A percentile compares a stretch with the other conserved stretches of the same genome.
phyloP scores from a whole-genome alignment of 2,888 invertebrate genomes.

The Euplexia lucipara region DNA sequence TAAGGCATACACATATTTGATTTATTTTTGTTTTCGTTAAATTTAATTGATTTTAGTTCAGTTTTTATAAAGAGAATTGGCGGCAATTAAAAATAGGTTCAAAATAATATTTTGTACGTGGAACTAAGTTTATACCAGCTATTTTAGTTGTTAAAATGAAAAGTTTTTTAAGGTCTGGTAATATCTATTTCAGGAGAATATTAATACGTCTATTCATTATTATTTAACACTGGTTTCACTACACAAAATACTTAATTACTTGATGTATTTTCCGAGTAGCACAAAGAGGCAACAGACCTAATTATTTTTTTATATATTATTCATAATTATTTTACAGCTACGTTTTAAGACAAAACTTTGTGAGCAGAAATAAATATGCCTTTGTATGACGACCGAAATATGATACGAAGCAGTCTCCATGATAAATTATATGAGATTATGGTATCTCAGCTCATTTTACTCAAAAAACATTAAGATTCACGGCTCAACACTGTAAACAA shows the following conservation, averaged over 20 bases:
- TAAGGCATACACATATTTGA: too few species aligned
- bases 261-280: slow-evolving; percentile 52
- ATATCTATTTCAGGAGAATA: not conserved
- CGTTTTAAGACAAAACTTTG: slow-evolving; percentile 25
- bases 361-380: slow-evolving; percentile 19
- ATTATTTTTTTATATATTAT: slow-evolving; percentile 40
- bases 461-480: slow-evolving; percentile 67
- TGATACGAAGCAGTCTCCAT: slow-evolving; percentile 21
- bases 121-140: too few species aligned
- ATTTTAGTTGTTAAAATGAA: too few species aligned
- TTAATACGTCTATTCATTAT: slow-evolving; percentile 3
- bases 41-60: too few species aligned
- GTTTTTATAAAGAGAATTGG: too few species aligned
- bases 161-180: too few species aligned
- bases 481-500: slow-evolving; percentile 68
- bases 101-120: too few species aligned
- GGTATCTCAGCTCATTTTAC: slow-evolving; percentile 48
- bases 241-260: slow-evolving; percentile 46
- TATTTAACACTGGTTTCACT: slow-evolving; percentile 1
- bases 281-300: slow-evolving; percentile 21
- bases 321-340: slow-evolving; percentile 44
- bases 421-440: slow-evolving; percentile 54
- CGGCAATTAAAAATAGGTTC: too few species aligned
- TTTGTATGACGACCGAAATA: slow-evolving; percentile 25
- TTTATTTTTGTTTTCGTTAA: too few species aligned